phyloP scores from a whole-genome alignment of 2,888 invertebrate species.

The Ptilodon capucinus region DNA sequence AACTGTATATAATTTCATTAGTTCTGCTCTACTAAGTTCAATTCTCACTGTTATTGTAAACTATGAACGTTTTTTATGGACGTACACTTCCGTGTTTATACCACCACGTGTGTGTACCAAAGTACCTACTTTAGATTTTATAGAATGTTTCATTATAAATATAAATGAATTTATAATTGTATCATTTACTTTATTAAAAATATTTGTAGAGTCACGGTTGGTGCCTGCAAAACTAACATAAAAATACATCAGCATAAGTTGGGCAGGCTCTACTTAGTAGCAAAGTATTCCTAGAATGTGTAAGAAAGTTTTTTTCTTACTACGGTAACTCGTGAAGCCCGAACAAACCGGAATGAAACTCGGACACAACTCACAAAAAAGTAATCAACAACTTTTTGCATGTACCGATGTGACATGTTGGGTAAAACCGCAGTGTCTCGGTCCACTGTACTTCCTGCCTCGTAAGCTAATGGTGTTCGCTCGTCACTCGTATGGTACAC shows the following conservation, averaged over 20 bases:
- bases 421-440: background rate
- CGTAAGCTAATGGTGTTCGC: constrained; percentile 19
- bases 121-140: background rate
- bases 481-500: constrained; percentile 13
- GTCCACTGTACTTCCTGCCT: constrained; percentile 10
- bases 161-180: background rate
- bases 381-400: background rate
- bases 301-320: background rate
- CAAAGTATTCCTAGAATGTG: background rate
- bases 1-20: constrained; percentile 23
- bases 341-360: background rate
- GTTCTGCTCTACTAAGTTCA: constrained; percentile 31
- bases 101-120: background rate
- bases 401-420: background rate
- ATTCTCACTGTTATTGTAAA: constrained; percentile 11
- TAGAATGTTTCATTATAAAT: background rate
- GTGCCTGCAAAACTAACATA: background rate
- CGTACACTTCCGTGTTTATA: constrained; percentile 7
- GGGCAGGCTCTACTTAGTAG: background rate
- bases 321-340: background rate
- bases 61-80: constrained; percentile 9
- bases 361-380: background rate
- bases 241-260: background rate
- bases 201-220: background rate
- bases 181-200: background rate